phyloP scores from a whole-genome alignment of 2,888 invertebrate species.

The Geophilus truncorum region DNA sequence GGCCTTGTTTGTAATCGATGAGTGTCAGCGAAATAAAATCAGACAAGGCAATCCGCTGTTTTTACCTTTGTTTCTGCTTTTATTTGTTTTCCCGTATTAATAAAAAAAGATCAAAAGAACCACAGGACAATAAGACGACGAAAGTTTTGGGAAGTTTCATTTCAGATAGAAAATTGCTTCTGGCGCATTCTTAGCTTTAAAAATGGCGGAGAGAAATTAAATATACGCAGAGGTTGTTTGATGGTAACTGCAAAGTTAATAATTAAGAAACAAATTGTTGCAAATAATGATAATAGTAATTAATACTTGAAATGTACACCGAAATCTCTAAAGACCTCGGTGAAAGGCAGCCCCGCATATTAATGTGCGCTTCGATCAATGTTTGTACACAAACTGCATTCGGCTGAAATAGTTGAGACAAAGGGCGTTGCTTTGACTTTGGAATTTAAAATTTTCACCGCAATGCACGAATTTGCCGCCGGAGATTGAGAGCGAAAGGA shows the following conservation, averaged over 20 bases:
- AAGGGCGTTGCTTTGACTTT: not conserved
- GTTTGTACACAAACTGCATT: not conserved
- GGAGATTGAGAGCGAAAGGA: not conserved
- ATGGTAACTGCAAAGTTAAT: too few relatives aligned
- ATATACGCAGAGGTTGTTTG: too few relatives aligned
- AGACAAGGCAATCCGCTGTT: not conserved
- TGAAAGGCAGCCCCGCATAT: not conserved
- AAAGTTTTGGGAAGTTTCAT: too few relatives aligned
- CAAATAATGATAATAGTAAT: not conserved
- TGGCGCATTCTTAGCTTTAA: too few relatives aligned
- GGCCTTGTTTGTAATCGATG: not conserved
- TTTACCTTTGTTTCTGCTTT: not conserved
- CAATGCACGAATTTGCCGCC: not conserved
- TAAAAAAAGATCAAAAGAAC: not conserved
- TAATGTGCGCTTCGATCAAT: not conserved
- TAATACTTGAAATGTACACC: not conserved
- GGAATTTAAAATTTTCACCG: not conserved
- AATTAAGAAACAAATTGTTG: not conserved
- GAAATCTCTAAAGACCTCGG: not conserved
- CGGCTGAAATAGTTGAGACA: not conserved
- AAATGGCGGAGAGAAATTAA: not conserved
- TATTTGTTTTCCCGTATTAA: not conserved
- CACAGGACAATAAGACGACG: not conserved
- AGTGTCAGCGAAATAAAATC: not conserved
- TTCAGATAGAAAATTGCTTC: too few relatives aligned